Evolutionary conservation across 2,888 invertebrate species (phyloP).

Genomic region (Rotaria macrura): DNA sequence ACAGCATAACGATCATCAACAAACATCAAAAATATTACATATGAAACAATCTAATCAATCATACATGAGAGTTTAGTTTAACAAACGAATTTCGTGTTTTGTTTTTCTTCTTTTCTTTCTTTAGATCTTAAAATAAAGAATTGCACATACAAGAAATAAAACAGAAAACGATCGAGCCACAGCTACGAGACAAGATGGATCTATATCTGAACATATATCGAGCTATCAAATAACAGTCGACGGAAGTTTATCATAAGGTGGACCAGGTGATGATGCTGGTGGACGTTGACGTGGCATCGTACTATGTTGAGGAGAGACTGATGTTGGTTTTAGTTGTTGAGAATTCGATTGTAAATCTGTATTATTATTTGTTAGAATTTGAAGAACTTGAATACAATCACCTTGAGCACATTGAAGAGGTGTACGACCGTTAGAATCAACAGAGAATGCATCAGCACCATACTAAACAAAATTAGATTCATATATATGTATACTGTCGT

Average conservation of each 20-base stretch:
- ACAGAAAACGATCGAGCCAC: neutral
- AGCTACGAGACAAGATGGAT: too few relatives aligned
- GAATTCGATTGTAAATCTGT: neutral
- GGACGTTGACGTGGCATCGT: neutral
- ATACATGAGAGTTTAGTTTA: neutral
- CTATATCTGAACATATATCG: neutral
- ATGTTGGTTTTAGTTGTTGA: neutral
- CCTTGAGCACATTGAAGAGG: constrained; percentile 67
- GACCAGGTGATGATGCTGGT: neutral
- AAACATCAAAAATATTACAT: neutral
- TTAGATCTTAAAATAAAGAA: neutral
- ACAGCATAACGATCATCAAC: neutral
- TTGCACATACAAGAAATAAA: neutral
- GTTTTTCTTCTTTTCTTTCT: too few relatives aligned
- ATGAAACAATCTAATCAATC: neutral
- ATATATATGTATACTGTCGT: too few relatives aligned
- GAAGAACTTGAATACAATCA: constrained; percentile 57
- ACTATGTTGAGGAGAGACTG: neutral
- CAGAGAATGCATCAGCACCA: constrained; percentile 78
- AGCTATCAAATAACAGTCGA: neutral
- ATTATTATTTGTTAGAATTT: neutral
- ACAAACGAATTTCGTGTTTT: too few relatives aligned
- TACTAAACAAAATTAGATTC: constrained; percentile 57
- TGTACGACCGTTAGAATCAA: constrained; percentile 74
- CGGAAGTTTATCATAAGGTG: constrained; percentile 15